These are phyloP conservation scores for Meandrina meandrites DNA, from an alignment of 92 coral and sea anemone genomes.

Conservation along the genomic window DNA sequence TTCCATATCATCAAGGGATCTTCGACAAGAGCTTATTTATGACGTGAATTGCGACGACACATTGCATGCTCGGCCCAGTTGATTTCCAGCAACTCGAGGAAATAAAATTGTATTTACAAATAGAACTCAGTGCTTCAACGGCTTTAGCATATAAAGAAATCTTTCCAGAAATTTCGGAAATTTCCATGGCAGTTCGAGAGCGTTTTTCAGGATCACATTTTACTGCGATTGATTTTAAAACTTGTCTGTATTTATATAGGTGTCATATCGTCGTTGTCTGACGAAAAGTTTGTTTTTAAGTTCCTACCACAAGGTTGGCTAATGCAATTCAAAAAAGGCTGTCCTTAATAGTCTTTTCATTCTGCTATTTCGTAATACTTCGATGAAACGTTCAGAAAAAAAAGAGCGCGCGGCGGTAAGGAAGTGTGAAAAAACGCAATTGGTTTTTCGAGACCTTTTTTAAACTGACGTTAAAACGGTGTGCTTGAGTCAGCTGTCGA, in stretches of 20 bases:
- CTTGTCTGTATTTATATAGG: neutral
- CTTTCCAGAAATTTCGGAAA: neutral
- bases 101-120: too few relatives aligned
- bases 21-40: neutral
- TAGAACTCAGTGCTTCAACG: neutral
- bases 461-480: neutral
- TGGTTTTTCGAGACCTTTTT: neutral
- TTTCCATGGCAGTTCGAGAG: neutral
- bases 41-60: neutral
- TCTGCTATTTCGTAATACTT: neutral
- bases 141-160: neutral
- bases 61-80: neutral
- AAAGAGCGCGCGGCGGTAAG: neutral
- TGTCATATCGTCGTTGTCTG: neutral
- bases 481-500: too few relatives aligned
- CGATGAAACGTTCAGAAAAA: neutral
- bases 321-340: neutral
- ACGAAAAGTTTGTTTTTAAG: neutral
- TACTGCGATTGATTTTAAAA: neutral
- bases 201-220: neutral
- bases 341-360: neutral
- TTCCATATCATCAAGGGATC: conserved; percentile 20
- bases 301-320: neutral
- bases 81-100: neutral
- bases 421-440: neutral